These are phyloP conservation scores for Xiphias gladius DNA, from an alignment of 2,113 vertebrate species.

Conservation along the genomic window DNA sequence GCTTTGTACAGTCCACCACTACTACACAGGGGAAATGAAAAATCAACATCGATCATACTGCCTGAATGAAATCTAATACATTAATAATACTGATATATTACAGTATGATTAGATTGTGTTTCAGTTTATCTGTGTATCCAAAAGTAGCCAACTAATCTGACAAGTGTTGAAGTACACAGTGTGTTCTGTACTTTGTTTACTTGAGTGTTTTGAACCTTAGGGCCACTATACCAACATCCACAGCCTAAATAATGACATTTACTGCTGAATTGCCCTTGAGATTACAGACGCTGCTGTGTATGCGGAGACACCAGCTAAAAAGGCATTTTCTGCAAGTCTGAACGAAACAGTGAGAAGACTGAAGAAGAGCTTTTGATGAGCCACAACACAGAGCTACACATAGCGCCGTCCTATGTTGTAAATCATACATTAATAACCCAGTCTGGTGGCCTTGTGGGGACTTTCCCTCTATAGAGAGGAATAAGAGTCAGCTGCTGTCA, in stretches of 20 bases:
- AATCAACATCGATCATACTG: constrained; percentile 36
- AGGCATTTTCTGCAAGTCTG: not conserved
- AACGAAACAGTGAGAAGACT: not conserved
- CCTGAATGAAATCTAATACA: not conserved
- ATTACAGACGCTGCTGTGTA: too few species aligned
- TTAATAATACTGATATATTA: not conserved
- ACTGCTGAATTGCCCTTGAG: too few species aligned
- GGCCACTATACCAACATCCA: not conserved
- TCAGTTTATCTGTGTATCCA: not conserved
- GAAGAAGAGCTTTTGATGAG: not conserved
- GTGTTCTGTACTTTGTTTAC: not conserved
- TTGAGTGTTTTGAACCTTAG: not conserved
- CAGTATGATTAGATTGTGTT: constrained; percentile 4
- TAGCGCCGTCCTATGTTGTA: not conserved
- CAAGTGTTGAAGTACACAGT: too few species aligned
- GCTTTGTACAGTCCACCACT: not conserved
- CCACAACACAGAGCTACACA: not conserved
- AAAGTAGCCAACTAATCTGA: not conserved
- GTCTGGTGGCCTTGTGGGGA: not conserved
- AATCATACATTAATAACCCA: not conserved
- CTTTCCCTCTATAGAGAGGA: not conserved
- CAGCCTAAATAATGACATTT: not conserved
- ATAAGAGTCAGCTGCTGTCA: constrained; percentile 21
- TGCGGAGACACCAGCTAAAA: too few species aligned
- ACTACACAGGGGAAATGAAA: constrained; percentile 34